phyloP scores from a whole-genome alignment of 2,113 vertebrate genomes.

The Periophthalmodon schlosseri region DNA sequence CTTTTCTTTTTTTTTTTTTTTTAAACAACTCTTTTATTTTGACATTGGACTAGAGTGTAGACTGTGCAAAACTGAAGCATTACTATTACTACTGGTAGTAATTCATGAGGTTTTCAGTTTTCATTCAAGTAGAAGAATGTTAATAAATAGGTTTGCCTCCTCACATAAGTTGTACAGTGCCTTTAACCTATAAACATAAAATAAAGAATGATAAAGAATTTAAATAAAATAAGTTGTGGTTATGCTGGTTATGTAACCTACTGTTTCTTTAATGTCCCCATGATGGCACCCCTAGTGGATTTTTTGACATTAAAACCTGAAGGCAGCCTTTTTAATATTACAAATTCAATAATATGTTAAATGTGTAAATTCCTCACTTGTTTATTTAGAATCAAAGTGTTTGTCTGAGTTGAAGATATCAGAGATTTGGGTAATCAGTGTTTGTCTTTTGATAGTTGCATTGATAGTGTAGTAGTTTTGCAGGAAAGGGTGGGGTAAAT shows the following conservation, averaged over 20 bases:
- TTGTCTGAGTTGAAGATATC: background rate
- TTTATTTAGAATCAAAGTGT: background rate
- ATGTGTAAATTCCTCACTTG: background rate
- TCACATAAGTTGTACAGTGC: background rate
- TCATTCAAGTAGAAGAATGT: background rate
- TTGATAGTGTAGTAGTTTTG: slow-evolving; percentile 41
- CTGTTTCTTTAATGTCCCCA: background rate
- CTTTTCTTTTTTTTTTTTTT: background rate
- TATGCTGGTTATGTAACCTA: background rate
- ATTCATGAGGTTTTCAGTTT: background rate
- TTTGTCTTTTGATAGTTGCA: slow-evolving; percentile 42
- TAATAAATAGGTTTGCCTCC: background rate
- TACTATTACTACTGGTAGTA: background rate
- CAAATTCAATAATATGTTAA: background rate
- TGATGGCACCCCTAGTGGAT: background rate
- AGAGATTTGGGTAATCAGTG: background rate
- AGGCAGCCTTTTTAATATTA: background rate
- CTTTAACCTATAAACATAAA: background rate
- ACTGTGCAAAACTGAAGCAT: background rate
- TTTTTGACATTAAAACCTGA: background rate
- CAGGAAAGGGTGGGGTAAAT: slow-evolving; percentile 51
- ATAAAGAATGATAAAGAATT: background rate
- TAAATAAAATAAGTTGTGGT: background rate
- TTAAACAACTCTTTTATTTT: background rate
- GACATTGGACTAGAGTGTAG: background rate